Conservation (phyloP, 2,888 invertebrate species). For the Diplazon laetatorius region DNA sequence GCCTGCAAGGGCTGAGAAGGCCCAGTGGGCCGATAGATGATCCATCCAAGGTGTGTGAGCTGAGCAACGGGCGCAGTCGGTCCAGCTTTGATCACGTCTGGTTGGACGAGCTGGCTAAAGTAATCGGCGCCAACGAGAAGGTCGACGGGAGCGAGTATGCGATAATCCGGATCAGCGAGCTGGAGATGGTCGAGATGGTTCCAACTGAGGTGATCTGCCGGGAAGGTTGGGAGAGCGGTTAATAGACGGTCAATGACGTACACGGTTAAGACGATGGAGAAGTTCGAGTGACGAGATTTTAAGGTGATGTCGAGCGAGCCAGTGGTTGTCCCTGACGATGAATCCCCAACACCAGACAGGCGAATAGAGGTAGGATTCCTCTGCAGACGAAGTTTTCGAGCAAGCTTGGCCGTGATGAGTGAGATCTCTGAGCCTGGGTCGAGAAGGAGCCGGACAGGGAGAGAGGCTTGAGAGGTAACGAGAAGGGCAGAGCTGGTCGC, state of each 20-base stretch:
- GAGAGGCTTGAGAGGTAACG: background rate
- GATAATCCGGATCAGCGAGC: slow-evolving; percentile 47
- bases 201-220: background rate
- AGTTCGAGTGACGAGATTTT: background rate
- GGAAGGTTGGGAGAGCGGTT: slow-evolving; percentile 33
- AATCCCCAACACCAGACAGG: slow-evolving; percentile 41
- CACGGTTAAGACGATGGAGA: background rate
- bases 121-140: slow-evolving; percentile 46
- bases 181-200: slow-evolving; percentile 35
- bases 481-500: slow-evolving; percentile 14
- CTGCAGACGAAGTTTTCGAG: slow-evolving; percentile 7
- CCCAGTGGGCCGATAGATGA: slow-evolving; percentile 14
- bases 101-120: slow-evolving; percentile 37
- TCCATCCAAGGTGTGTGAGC: slow-evolving; percentile 47
- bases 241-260: slow-evolving; percentile 32
- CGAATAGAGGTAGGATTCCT: slow-evolving; percentile 4
- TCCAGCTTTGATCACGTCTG: slow-evolving; percentile 18
- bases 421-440: slow-evolving; percentile 44
- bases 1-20: background rate
- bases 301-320: background rate
- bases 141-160: background rate
- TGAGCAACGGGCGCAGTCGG: slow-evolving; percentile 40
- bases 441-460: slow-evolving; percentile 31
- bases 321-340: slow-evolving; percentile 15
- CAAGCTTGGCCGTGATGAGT: slow-evolving; percentile 24